These are phyloP conservation scores for Xiphias gladius DNA, from an alignment of 2,113 vertebrate species.

Conservation along the genomic window DNA sequence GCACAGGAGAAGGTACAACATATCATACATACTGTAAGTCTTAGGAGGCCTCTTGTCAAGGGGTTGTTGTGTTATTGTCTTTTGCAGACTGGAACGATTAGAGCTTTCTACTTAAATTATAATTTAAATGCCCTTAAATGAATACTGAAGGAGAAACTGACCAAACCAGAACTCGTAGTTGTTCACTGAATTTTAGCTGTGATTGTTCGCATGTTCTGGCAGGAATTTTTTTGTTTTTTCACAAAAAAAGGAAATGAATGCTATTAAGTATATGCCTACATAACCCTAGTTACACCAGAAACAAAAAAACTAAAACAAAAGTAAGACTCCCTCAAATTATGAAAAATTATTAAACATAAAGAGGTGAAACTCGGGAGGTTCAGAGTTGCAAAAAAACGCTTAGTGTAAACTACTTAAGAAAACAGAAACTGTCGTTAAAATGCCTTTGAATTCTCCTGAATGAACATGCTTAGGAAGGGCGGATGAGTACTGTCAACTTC, in stretches of 20 bases:
- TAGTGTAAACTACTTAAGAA: constrained; percentile 41
- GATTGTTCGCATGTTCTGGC: constrained; percentile 34
- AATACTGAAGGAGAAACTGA: constrained; percentile 24
- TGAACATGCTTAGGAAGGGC: neutral
- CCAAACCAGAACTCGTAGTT: neutral
- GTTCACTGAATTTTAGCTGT: constrained; percentile 4
- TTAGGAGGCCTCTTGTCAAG: neutral
- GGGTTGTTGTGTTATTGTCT: constrained; percentile 22
- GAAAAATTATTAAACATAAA: constrained; percentile 35
- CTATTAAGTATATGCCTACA: constrained; percentile 20
- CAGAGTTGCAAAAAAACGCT: neutral
- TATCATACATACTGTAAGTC: neutral
- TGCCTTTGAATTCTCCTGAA: constrained; percentile 31
- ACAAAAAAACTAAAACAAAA: constrained; percentile 19
- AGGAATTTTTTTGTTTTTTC: constrained; percentile 31
- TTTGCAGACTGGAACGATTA: constrained; percentile 2
- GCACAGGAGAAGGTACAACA: constrained; percentile 25
- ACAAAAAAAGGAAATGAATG: constrained; percentile 21
- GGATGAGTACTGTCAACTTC: constrained; percentile 3
- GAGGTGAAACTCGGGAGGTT: constrained; percentile 26
- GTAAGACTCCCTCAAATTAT: constrained; percentile 23
- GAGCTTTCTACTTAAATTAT: constrained; percentile 16
- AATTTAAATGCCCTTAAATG: constrained; percentile 29
- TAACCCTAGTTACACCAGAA: constrained; percentile 24
- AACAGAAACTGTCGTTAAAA: constrained; percentile 30